A percentile compares a stretch with the other conserved stretches of the same genome.
These are phyloP conservation scores for Euproctis similis DNA, from an alignment of 2,888 invertebrate genomes.

Conservation along the genomic window DNA sequence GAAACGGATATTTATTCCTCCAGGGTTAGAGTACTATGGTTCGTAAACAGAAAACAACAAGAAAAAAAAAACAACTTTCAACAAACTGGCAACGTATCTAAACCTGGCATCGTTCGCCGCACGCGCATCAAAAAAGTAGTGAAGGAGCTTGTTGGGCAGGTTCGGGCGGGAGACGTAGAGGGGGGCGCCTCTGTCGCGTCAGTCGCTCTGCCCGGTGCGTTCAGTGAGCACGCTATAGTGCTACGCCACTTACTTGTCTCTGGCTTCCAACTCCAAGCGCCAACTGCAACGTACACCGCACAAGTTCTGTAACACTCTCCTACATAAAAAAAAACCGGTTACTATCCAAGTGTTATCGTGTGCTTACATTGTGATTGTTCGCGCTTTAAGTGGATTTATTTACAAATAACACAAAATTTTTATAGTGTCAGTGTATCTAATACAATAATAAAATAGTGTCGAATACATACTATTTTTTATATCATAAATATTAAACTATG, in stretches of 20 bases:
- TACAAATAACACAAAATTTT: slow-evolving; percentile 30
- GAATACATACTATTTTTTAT: slow-evolving; percentile 27
- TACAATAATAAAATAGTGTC: slow-evolving; percentile 29
- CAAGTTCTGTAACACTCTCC: slow-evolving; percentile 49
- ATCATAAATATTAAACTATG: too few relatives aligned
- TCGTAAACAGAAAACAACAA: slow-evolving; percentile 66
- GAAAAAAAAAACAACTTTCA: slow-evolving; percentile 24
- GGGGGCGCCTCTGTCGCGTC: slow-evolving; percentile 50
- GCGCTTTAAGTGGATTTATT: slow-evolving; percentile 33
- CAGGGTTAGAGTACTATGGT: slow-evolving; percentile 62
- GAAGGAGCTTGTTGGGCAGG: slow-evolving; percentile 59
- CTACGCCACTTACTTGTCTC: slow-evolving; percentile 24
- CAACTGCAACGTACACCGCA: slow-evolving; percentile 35
- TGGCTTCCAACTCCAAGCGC: slow-evolving; percentile 27
- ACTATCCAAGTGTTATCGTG: slow-evolving; percentile 46
- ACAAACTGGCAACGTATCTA: slow-evolving; percentile 59
- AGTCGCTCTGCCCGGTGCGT: slow-evolving; percentile 57
- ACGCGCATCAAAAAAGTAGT: slow-evolving; percentile 52
- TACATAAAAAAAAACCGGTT: slow-evolving; percentile 64
- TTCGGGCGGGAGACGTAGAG: slow-evolving; percentile 40
- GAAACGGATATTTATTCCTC: slow-evolving; percentile 38
- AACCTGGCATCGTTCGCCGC: slow-evolving; percentile 58
- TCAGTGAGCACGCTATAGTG: slow-evolving; percentile 42
- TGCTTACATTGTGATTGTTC: slow-evolving; percentile 46
- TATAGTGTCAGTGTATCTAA: slow-evolving; percentile 33